A percentile compares a stretch with the other conserved stretches of the same genome.
Conservation (phyloP, 1,140 invertebrate genomes). For the Drosophila azteca region DNA sequence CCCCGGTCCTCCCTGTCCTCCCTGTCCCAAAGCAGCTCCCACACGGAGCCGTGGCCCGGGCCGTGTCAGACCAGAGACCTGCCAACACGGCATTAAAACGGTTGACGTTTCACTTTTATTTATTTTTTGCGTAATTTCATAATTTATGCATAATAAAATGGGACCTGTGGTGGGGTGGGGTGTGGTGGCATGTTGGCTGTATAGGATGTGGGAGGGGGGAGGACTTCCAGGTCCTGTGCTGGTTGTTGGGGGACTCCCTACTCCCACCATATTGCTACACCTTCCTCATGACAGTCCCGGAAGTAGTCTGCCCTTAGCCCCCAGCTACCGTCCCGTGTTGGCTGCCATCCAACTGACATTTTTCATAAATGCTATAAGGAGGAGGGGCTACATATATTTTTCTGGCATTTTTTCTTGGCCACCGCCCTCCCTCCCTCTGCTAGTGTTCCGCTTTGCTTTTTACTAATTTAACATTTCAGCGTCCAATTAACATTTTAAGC, state of each 20-base stretch:
- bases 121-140: slow-evolving; percentile 62
- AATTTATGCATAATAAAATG: slow-evolving; percentile 73
- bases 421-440: slow-evolving; percentile 5
- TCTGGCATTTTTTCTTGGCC: slow-evolving; percentile 24
- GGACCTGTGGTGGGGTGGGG: slow-evolving; percentile 29
- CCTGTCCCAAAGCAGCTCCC: neutral
- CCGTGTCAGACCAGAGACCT: neutral
- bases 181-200: slow-evolving; percentile 23
- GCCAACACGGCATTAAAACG: slow-evolving; percentile 33
- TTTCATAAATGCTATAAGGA: slow-evolving; percentile 29
- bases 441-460: slow-evolving; percentile 34
- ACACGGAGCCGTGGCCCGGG: slow-evolving; percentile 15
- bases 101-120: slow-evolving; percentile 53
- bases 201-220: slow-evolving; percentile 1
- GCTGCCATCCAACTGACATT: slow-evolving; percentile 65
- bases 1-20: no score
- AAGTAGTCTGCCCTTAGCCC: neutral
- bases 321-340: slow-evolving; percentile 2
- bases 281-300: slow-evolving; percentile 7
- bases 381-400: slow-evolving; percentile 28
- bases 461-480: slow-evolving; percentile 72
- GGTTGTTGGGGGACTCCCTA: no score
- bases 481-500: slow-evolving; percentile 75
- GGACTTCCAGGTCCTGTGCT: no score
- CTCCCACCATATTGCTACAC: neutral